Evolutionary conservation across 2,888 invertebrate genomes (phyloP), one percentile per base, ranked within the genome.

Genomic region (Omphaloscelis lunosa): DNA sequence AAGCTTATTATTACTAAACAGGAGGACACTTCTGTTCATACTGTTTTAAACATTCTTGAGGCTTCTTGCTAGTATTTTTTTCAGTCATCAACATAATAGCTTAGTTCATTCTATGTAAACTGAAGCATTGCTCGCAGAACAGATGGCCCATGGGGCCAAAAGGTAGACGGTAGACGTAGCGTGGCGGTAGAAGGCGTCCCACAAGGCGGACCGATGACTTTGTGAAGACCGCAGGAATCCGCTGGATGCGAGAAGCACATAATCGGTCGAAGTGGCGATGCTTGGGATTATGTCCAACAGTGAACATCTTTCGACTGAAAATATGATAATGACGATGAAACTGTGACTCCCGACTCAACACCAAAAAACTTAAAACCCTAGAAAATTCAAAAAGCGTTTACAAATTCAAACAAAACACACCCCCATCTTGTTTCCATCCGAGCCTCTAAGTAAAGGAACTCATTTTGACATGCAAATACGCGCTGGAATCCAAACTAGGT

Each of bases 381-480:
- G 1, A 5, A 34, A 6, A 1, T 17, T 4, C 7, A 0, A 51
- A 56, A 70, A 62, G n/a, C 48, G 3, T 29, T 65, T 51, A 12
- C 3, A 29, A 62, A 75, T 70, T 20, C 53, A 45, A 70, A 61
- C 45, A 71, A 56, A 80, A 75, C 61, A 62, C 39, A 39, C 67
- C 29, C 58, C 87, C 79, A 80, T 86, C 75, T 79, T 84, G 84
- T 75, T 84, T 80, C 79, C 41, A 75, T 82, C 59, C 53, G 1
- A 51, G 68, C 75, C 74, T 80, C 77, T 88, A 83, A 86, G 80
- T 82, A 83, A 77, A 61, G 45, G 85, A 88, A 85, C 86, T 89
- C 89, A 89, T 94, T 93, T 93, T 90, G 92, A 91, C 92, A 94
- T 94, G 94, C 92, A 93, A 94, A 94, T 93, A 85, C 75, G 70